Conservation (phyloP, 2,113 vertebrate genomes). For the Excalfactoria chinensis region DNA sequence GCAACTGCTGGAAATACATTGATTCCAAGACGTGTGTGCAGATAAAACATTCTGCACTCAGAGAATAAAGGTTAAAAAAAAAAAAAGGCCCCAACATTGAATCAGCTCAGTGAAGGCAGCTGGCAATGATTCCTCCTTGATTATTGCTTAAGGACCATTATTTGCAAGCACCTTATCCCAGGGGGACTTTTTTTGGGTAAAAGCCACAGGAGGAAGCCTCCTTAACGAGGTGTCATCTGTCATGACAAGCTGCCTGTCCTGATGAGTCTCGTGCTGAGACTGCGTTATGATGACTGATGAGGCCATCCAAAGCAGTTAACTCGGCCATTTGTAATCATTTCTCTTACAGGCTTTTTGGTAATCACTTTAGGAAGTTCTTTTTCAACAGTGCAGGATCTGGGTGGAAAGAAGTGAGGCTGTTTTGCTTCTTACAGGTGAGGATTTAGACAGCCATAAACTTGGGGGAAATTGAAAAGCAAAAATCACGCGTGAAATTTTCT, state of each 20-base stretch:
- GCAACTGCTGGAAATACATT: background rate
- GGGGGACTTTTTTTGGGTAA: slow-evolving; percentile 24
- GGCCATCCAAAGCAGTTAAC: slow-evolving; percentile 57
- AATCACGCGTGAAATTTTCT: background rate
- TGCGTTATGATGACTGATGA: slow-evolving; percentile 71
- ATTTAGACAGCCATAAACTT: slow-evolving; percentile 22
- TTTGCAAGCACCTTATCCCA: slow-evolving; percentile 38
- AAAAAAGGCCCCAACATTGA: background rate
- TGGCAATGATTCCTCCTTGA: slow-evolving; percentile 33
- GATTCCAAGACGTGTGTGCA: background rate
- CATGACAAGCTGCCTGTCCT: slow-evolving; percentile 66
- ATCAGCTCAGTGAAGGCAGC: background rate
- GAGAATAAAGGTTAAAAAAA: background rate
- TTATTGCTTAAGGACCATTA: slow-evolving; percentile 24
- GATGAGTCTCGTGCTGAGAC: slow-evolving; percentile 62
- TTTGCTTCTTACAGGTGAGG: slow-evolving; percentile 25
- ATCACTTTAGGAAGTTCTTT: slow-evolving; percentile 67
- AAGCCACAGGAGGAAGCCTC: slow-evolving; percentile 35
- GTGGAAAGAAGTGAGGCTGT: background rate
- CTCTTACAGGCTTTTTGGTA: slow-evolving; percentile 57
- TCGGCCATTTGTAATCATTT: slow-evolving; percentile 76
- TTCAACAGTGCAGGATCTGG: slow-evolving; percentile 8
- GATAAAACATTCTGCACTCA: background rate
- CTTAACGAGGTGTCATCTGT: slow-evolving; percentile 59
- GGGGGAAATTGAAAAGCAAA: background rate